Base-by-base conservation (phyloP, 2,797 vertebrate genomes). In the Notolabrus celidotus region DNA sequence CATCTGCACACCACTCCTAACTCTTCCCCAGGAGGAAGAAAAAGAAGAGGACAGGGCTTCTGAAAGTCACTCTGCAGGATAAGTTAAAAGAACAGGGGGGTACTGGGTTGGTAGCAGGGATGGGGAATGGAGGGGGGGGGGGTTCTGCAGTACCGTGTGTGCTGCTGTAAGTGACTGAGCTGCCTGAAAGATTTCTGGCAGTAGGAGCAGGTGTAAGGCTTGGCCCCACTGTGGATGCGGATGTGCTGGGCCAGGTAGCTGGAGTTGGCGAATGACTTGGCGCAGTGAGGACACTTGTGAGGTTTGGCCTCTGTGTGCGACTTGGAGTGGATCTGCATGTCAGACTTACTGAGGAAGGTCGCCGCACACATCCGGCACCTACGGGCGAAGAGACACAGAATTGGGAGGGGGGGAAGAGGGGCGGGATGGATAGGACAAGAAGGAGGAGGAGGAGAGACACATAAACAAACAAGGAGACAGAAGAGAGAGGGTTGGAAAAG, bases 241-340 rank as follows among this genome's bases (percentile, higher is more conserved):
- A 99, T 95, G 94, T 99, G 98, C 95, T 99, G 98, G 86, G 98
- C 97, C 97, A 99, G 95, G 95, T 99, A 99, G 95, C 98, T 99
- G 94, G 95, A 97, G 96, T 99, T 99, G 96, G 98, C 97, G 93
- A 99, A 99, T 90, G 97, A 98, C 96, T 99, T 99, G 94, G 97
- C 98, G 94, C 98, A 99, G 93, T 99, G 98, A 78, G 97, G 98
- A 96, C 98, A 99, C 96, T 99, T 99, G 95, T 99, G 97, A 91
- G 98, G 97, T 95, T 99, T 99, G 95, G 96, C 96, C 96, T 99
- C 98, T 86, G 97, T 99, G 93, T 99, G 98, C 86, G 97, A 99
- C 95, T 99, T 99, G 95, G 97, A 97, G 96, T 99, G 98, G 95
- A 99, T 98, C 96, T 99, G 98, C 98, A 99, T 99, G 96, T 99